Percentiles rank a stretch among this genome's conserved stretches.
Evolutionary conservation across 2,797 vertebrate species (phyloP).

Genomic region (Mergus octosetaceus): DNA sequence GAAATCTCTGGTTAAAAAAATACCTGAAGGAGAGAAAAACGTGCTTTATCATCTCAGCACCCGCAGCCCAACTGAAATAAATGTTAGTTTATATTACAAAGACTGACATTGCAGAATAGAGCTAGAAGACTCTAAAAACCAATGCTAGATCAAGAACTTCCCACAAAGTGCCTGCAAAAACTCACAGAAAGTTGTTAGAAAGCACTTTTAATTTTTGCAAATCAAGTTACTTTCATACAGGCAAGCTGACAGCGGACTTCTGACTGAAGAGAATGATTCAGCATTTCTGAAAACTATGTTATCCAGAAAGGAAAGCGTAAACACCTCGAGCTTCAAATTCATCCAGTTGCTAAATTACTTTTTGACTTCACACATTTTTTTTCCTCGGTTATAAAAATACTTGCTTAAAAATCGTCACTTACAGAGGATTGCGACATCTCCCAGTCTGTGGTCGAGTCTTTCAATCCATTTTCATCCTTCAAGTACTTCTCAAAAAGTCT

Average conservation of each 20-base stretch:
- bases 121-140: neutral
- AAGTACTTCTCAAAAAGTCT: conserved; percentile 88
- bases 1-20: neutral
- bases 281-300: neutral
- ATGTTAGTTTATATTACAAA: neutral
- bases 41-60: neutral
- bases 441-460: conserved; percentile 89
- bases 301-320: neutral
- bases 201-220: neutral
- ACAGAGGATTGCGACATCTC: conserved; percentile 93
- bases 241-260: neutral
- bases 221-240: neutral
- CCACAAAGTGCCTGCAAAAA: neutral
- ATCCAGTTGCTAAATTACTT: neutral
- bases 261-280: neutral
- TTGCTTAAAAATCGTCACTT: conserved; percentile 58
- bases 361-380: neutral
- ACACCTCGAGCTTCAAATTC: neutral
- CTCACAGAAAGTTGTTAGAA: neutral
- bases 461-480: conserved; percentile 87
- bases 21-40: neutral
- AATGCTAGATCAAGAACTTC: neutral
- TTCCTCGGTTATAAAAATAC: neutral
- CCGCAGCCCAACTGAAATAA: neutral
- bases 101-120: neutral